Evolutionary conservation across 2,113 vertebrate genomes (phyloP).

Genomic region (Chaetops frenatus): DNA sequence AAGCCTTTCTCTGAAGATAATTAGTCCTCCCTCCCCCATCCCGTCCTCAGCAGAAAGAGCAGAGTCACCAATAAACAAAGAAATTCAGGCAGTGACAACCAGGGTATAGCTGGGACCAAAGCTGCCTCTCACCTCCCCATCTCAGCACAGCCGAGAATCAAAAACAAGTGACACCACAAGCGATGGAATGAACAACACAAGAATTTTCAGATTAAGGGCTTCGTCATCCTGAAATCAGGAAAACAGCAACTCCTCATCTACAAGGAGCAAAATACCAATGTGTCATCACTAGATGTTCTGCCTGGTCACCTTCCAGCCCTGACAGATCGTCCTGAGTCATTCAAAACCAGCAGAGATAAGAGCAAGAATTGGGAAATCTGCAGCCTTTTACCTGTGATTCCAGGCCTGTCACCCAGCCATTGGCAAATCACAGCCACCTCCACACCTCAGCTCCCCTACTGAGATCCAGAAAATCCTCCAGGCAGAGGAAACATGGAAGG

Average conservation of each 20-base stretch:
- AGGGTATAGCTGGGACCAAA: background rate
- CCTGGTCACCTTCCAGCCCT: background rate
- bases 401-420: background rate
- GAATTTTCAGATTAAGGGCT: background rate
- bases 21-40: background rate
- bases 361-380: background rate
- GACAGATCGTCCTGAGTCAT: background rate
- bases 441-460: background rate
- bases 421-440: background rate
- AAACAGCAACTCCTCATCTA: background rate
- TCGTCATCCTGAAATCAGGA: background rate
- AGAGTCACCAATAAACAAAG: background rate
- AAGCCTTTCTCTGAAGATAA: background rate
- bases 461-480: rapidly evolving
- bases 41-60: background rate
- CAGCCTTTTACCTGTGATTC: background rate
- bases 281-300: background rate
- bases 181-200: background rate
- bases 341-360: background rate
- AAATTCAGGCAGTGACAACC: background rate
- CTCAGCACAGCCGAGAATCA: background rate
- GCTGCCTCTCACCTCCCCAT: background rate
- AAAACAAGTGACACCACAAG: background rate
- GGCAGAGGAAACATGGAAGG: background rate
- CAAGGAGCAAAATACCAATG: background rate